A percentile compares a stretch with the other conserved stretches of the same genome.
Conservation (phyloP, 2,888 invertebrate species). For the Diploptera punctata region DNA sequence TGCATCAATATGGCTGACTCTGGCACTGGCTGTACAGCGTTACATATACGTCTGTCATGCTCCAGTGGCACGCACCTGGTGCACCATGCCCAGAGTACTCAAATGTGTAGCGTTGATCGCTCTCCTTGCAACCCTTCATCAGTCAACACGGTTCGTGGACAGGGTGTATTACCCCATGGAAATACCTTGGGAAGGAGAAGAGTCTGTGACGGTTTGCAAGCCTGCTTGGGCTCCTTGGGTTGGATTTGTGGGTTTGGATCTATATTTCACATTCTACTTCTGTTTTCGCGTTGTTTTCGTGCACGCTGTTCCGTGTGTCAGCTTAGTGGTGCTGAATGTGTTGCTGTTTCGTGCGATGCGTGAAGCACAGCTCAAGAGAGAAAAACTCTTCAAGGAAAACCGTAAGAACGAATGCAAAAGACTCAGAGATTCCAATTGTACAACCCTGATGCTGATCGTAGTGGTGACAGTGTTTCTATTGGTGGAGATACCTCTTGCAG, state of each 20-base stretch:
- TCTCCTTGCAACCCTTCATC: conserved; percentile 79
- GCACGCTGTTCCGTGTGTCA: conserved; percentile 88
- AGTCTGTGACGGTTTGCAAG: conserved; percentile 68
- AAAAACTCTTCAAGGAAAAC: conserved; percentile 78
- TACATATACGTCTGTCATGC: conserved; percentile 97
- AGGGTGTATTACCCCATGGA: conserved; percentile 64
- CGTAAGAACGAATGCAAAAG: conserved; percentile 80
- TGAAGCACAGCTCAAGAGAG: conserved; percentile 79
- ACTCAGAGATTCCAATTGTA: conserved; percentile 81
- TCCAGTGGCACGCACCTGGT: conserved; percentile 81
- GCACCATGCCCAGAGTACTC: conserved; percentile 74
- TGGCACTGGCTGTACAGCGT: conserved; percentile 89
- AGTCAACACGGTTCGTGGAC: conserved; percentile 84
- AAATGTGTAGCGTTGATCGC: conserved; percentile 82
- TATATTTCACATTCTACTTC: conserved; percentile 84
- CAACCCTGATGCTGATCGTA: conserved; percentile 86
- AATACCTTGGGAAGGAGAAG: conserved; percentile 65
- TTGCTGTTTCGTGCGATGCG: conserved; percentile 86
- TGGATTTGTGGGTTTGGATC: conserved; percentile 68
- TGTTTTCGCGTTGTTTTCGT: conserved; percentile 90
- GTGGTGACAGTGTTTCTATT: conserved; percentile 84
- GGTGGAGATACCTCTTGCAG: conserved; percentile 84
- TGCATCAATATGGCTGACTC: conserved; percentile 91
- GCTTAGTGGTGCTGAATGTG: conserved; percentile 87
- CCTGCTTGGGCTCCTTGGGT: conserved; percentile 74